Evolutionary conservation across 2,797 vertebrate genomes (phyloP), one percentile per base, ranked within the genome.

Genomic region (Falco novaeseelandiae): DNA sequence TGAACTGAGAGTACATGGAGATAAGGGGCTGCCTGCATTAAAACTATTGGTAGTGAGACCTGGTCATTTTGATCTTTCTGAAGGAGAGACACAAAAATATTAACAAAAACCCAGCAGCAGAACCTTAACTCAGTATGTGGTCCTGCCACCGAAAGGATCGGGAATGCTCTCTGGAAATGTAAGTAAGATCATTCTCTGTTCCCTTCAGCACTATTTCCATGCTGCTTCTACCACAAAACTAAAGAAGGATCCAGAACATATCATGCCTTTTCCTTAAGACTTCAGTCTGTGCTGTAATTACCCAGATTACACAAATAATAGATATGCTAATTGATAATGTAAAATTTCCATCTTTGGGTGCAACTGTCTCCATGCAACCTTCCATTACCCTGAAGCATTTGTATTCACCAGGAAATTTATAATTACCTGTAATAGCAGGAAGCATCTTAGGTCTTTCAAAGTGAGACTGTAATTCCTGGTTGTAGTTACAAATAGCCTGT

Each of bases 361-460:
- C 8, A 82, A 51, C 42, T 76, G 11, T 51, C 76, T 86, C 49
- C 32, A 59, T 3, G 4, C 29, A 94, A 42, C 14, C 27, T 27
- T 86, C 32, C 22, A 92, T 87, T 95, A 82, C 38, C 7, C 30
- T 62, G 61, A 87, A 84, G 34, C 54, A 87, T 79, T 79, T 69
- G 17, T 63, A 87, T 90, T 94, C 51, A 89, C 27, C 48, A 73
- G 70, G 52, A 91, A 90, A 83, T 90, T 90, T 80, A 48, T 63
- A 67, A 92, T 90, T 87, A 79, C 15, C 25, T 94, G 48, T 79
- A 93, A 90, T 58, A 94, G 59, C 21, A 87, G 88, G 54, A 90
- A 94, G 8, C 17, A 73, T 77, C 38, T 76, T 18, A 84, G 73
- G 22, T 80, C 67, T 92, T 90, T 66, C 70, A 58, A 36, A 87